Evolutionary conservation across 2,888 invertebrate genomes (phyloP).

Genomic region (Ochropleura plecta): DNA sequence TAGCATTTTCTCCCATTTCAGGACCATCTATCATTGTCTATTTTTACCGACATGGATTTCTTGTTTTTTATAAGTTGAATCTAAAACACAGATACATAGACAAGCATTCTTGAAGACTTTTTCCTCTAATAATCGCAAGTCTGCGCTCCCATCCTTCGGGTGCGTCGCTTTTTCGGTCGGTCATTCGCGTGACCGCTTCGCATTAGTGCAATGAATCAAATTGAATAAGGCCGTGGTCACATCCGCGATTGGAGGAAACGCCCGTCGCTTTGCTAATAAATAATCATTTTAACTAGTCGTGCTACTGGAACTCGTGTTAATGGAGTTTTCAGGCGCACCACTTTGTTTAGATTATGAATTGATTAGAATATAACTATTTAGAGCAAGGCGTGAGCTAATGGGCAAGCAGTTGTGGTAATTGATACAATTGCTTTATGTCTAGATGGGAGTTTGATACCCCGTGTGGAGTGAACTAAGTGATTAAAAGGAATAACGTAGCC

Average conservation of each 20-base stretch:
- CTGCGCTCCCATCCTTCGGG: conserved; percentile 63
- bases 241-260: conserved; percentile 78
- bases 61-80: neutral
- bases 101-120: neutral
- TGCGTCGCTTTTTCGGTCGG: conserved; percentile 77
- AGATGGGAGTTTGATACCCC: neutral
- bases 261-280: conserved; percentile 80
- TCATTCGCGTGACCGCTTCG: conserved; percentile 84
- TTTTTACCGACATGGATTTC: neutral
- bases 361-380: conserved; percentile 58
- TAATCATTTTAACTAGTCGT: conserved; percentile 78
- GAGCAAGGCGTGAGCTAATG: conserved; percentile 48
- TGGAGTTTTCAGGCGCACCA: conserved; percentile 67
- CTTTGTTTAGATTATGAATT: conserved; percentile 63
- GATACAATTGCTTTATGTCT: conserved; percentile 37
- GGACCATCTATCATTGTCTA: neutral
- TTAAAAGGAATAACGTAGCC: conserved; percentile 2
- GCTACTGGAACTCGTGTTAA: conserved; percentile 61
- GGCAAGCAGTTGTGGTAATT: conserved; percentile 37
- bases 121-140: conserved; percentile 56
- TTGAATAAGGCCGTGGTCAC: conserved; percentile 82
- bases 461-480: conserved; percentile 2
- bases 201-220: conserved; percentile 87
- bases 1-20: neutral
- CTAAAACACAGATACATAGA: neutral